These are phyloP conservation scores for Chrysolophus pictus DNA, from an alignment of 2,797 vertebrate species.

Conservation along the genomic window DNA sequence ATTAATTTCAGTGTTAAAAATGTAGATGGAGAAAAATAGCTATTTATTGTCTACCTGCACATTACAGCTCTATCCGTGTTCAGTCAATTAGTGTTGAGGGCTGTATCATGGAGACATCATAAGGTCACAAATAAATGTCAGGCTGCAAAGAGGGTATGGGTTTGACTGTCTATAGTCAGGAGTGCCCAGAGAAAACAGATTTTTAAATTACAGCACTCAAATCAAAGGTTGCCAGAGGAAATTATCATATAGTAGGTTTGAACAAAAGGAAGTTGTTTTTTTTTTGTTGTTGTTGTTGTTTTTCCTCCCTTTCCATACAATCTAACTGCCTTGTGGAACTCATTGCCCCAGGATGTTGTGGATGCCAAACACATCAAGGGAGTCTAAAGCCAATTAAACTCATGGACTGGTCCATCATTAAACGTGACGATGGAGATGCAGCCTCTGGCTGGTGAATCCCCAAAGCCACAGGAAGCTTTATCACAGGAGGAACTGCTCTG, in stretches of 20 bases:
- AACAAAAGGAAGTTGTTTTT: slow-evolving; percentile 4
- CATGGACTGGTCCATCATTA: slow-evolving; percentile 48
- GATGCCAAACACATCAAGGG: slow-evolving; percentile 11
- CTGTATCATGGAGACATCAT: not conserved
- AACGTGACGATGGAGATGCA: slow-evolving; percentile 11
- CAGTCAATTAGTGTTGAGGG: not conserved
- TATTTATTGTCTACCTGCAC: not conserved
- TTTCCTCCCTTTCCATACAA: not conserved
- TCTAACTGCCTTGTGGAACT: slow-evolving; percentile 53
- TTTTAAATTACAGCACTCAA: not conserved
- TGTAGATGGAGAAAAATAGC: not conserved
- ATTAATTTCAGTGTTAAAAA: not conserved
- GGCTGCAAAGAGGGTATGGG: not conserved
- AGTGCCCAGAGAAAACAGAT: not conserved
- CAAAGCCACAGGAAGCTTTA: slow-evolving; percentile 20
- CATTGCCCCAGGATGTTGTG: slow-evolving; percentile 51
- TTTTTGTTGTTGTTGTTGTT: not conserved
- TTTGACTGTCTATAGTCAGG: not conserved
- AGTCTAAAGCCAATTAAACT: slow-evolving; percentile 69
- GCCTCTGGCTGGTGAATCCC: slow-evolving; percentile 32
- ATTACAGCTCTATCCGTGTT: not conserved
- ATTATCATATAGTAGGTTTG: slow-evolving; percentile 18
- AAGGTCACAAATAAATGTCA: slow-evolving; percentile 25
- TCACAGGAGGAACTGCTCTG: not conserved
- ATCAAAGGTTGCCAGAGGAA: slow-evolving; percentile 41